Base-by-base conservation (phyloP, 2,113 vertebrate genomes). In the Morphnarchus princeps region DNA sequence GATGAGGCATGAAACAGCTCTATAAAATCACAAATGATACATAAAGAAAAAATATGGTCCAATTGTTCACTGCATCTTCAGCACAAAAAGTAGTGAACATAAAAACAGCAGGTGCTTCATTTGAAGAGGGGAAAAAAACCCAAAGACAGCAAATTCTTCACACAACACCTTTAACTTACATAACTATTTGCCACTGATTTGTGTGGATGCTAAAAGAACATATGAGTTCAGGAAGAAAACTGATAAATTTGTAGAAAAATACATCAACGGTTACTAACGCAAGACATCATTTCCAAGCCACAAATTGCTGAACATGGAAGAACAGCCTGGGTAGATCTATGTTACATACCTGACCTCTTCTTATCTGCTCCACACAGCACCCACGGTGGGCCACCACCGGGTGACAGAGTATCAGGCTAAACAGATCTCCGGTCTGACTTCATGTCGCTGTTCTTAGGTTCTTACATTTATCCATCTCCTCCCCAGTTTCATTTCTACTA, bases 81-180 rank as follows among this genome's bases (percentile, higher is more conserved):
- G 87, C 22, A 22, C 6, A 1, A 24, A 9, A 42, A 61, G 20
- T 8, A 16, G 21, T 31, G 42, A 24, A 28, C 15, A 29, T 3
- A 42, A 76, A 72, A 84, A 2, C 72, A 65, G 76, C 67, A n/a
- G 84, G 58, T 50, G 59, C 43, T 21, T 40, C 3, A 1, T 38
- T 6, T 7, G 26, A 32, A 59, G 16, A 61, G 20, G 2, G 3
- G 10, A 49, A 11, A 5, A 42, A 72, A 50, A 10, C 2, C 8
- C 4, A 87, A 67, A 10, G 5, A 12, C 36, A 40, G 77, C 4
- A 38, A 79, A n/a, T 61, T 31, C 62, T 67, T 71, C 57, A 34
- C 19, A 5, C 16, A 16, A 1, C 2, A 2, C 34, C 40, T 58
- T 49, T 6, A 6, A 43, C 38, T 38, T 5, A 0, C 0, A 2